phyloP scores from a whole-genome alignment of 2,113 vertebrate genomes.

The Percina caprodes region DNA sequence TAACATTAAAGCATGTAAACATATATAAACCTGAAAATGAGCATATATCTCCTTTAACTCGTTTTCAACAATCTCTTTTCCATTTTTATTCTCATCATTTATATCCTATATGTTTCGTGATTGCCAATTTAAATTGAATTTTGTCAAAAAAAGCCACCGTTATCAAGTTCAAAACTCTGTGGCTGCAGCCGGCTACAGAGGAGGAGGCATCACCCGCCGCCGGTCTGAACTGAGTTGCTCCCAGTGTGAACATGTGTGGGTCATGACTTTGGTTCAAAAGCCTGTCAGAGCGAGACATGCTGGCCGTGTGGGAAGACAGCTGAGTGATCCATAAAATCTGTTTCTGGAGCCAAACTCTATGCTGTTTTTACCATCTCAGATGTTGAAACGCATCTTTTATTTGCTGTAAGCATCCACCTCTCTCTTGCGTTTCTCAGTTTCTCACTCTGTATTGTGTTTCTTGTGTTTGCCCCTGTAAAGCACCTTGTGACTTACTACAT shows the following conservation, averaged over 20 bases:
- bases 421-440: neutral
- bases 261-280: conserved; percentile 2
- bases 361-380: neutral
- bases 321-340: conserved; percentile 1
- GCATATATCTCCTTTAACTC: too few species aligned
- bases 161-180: neutral
- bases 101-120: too few species aligned
- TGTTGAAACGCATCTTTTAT: neutral
- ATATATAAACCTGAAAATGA: too few species aligned
- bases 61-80: too few species aligned
- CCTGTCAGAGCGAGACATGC: neutral
- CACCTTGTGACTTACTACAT: too few species aligned
- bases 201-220: neutral
- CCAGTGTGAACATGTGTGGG: conserved; percentile 9
- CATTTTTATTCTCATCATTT: too few species aligned
- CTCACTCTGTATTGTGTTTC: too few species aligned
- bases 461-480: too few species aligned
- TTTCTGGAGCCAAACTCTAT: neutral
- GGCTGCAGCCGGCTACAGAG: neutral
- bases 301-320: conserved; percentile 5
- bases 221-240: neutral
- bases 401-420: neutral
- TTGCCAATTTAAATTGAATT: neutral
- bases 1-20: too few species aligned
- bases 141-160: too few species aligned